Evolutionary conservation across 2,888 invertebrate genomes (phyloP), one percentile per base, ranked within the genome.

Genomic region (Cataglyphis livida): DNA sequence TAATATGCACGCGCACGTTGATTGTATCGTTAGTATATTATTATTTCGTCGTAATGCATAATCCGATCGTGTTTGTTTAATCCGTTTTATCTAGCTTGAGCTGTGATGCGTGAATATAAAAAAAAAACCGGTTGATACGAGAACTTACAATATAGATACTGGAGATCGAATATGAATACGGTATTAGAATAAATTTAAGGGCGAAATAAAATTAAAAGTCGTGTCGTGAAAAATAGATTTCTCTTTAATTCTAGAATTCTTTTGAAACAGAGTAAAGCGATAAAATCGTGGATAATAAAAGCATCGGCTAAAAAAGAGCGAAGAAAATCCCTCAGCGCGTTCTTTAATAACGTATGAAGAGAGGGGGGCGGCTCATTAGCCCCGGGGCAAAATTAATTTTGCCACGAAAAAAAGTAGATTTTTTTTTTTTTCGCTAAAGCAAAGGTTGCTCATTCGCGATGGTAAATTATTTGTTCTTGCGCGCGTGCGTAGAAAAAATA

Each of bases 401-500:
- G 12, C 25, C 35, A n/a, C n/a, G 59, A 59, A 5, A 15, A 15
- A 59, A 70, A 44, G 12, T 54, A 71, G 73, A 74, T 38, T 41
- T 32, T 41, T 54, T 59, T 54, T 59, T 51, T 6, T 10, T 76
- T 66, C 82, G 41, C 64, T 84, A 75, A 79, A 78, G 81, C 84
- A 32, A 81, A 68, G 78, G 79, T 83, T 86, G 84, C 85, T 87
- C 89, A 83, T 89, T 82, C 88, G 73, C 64, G 68, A 59, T 61
- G 44, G 21, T 10, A 44, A 51, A 70, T 41, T 70, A 10, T 82
- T 79, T 81, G 35, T 48, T 57, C 35, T 61, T 41, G 32, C 21
- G 32, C 44, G 10, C 57, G 51, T n/a, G 61, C 38, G 78, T 65
- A 48, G 59, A 84, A 81, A 81, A 88, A 90, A 87, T 87, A 90